Evolutionary conservation across 2,888 invertebrate species (phyloP).

Genomic region (Pseudeuparius sepicola): DNA sequence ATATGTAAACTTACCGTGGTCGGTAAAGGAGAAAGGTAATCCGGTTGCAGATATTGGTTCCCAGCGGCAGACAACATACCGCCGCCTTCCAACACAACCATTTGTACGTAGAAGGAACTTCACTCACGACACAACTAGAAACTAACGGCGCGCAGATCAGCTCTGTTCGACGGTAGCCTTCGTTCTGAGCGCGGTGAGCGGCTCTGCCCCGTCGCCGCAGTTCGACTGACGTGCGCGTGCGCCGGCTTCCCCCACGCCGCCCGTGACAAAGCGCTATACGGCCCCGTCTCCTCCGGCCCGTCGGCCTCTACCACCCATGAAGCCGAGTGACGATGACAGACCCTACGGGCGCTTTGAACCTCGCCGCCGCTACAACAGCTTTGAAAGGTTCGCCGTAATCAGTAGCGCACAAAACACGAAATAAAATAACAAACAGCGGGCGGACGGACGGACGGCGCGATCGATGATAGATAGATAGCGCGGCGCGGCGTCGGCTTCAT

Average conservation of each 20-base stretch:
- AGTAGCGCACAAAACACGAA: slow-evolving; percentile 36
- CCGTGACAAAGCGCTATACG: slow-evolving; percentile 41
- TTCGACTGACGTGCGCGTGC: slow-evolving; percentile 25
- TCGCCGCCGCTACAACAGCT: slow-evolving; percentile 31
- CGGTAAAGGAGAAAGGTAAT: slow-evolving; percentile 89
- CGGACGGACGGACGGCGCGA: slow-evolving; percentile 4
- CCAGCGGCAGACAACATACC: slow-evolving; percentile 80
- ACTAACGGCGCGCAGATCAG: too few species aligned
- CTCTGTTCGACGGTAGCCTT: slow-evolving; percentile 23
- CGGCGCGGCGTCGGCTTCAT: slow-evolving; percentile 18
- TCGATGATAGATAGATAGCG: slow-evolving; percentile 17
- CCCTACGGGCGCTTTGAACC: slow-evolving; percentile 38
- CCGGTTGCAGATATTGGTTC: slow-evolving; percentile 93
- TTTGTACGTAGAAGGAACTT: too few species aligned
- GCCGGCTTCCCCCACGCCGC: slow-evolving; percentile 12
- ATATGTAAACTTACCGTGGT: slow-evolving; percentile 72
- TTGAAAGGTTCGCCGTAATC: slow-evolving; percentile 33
- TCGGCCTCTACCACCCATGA: slow-evolving; percentile 43
- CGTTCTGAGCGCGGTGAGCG: slow-evolving; percentile 26
- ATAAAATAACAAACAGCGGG: slow-evolving; percentile 33
- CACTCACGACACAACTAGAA: too few species aligned
- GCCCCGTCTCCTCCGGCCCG: slow-evolving; percentile 39
- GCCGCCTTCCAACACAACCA: slow-evolving; percentile 89
- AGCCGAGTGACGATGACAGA: slow-evolving; percentile 42
- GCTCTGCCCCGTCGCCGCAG: slow-evolving; percentile 16